Base-by-base conservation (phyloP, 2,113 vertebrate species). In the Eupsittula cactorum region DNA sequence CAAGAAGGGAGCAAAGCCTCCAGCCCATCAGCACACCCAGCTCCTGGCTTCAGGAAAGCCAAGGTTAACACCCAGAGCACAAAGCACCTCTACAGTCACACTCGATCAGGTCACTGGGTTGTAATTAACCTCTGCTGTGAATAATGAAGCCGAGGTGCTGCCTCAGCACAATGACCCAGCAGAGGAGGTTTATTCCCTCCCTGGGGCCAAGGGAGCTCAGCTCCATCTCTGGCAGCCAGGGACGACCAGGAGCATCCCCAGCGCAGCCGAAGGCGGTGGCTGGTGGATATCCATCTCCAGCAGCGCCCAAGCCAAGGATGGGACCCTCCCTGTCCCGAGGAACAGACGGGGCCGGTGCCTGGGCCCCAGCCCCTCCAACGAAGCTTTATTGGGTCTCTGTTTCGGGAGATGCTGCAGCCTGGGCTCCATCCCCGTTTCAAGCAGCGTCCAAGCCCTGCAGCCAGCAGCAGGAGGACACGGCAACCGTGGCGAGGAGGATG, bases 321-420 rank as follows among this genome's bases (percentile, higher is more conserved):
- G 39, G 55, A 33, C 16, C n/a, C 12, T 64, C 67, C 67, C 18
- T 5, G 14, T 44, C 57, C n/a, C 1, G 35, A 11, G 27, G n/a
- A 65, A 28, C 65, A 20, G 73, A 1, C 10, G 0, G 41, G 42
- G 5, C 2, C 9, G 0, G 0, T 3, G 5, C n/a, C 33, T 1
- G 28, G 2, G 1, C 49, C 13, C 39, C 80, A 39, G 10, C 4
- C 15, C 21, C 55, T 31, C 80, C 62, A 9, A 15, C 1, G 4
- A 24, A 7, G 5, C 17, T 94, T 95, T 92, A 67, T 39, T 52
- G 18, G 14, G 5, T 24, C 28, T 9, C 0, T 0, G 19, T 44
- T 23, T 10, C 39, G 25, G 65, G 17, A 5, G 76, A 17, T 1
- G n/a, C 81, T 53, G 7, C 35, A 2, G 20, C 25, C 16, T 1